Percentiles rank a stretch among this genome's conserved stretches.
Evolutionary conservation across 2,888 invertebrate species (phyloP).

Genomic region (Cephus pulcher): DNA sequence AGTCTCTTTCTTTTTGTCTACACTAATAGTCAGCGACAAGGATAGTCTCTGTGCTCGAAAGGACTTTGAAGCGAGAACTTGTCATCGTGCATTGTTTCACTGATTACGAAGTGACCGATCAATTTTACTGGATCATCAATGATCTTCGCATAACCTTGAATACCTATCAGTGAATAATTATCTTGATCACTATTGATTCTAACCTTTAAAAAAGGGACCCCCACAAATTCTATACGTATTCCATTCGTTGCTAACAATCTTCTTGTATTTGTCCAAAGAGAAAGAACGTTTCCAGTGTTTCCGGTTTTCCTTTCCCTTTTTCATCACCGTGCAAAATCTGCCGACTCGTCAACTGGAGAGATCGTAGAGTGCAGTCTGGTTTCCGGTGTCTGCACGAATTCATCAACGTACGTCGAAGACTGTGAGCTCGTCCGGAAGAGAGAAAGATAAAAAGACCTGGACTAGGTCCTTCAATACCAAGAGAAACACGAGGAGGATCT

Average conservation of each 20-base stretch:
- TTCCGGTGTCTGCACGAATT: not conserved
- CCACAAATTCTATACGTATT: not conserved
- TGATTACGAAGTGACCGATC: not conserved
- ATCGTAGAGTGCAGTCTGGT: not conserved
- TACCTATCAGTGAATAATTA: not conserved
- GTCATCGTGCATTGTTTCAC: not conserved
- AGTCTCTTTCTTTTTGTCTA: not conserved
- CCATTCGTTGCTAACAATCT: not conserved
- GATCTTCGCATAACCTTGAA: not conserved
- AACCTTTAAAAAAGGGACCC: not conserved
- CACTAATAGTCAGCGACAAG: not conserved
- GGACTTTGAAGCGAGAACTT: not conserved
- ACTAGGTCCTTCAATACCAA: not conserved
- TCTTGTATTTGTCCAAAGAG: not conserved
- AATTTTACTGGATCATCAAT: not conserved
- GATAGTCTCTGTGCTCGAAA: not conserved
- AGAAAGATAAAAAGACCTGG: not conserved
- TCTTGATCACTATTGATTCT: too few relatives aligned
- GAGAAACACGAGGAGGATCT: not conserved
- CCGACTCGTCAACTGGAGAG: not conserved
- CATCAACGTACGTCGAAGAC: not conserved
- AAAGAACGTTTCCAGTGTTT: not conserved
- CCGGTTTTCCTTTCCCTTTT: not conserved
- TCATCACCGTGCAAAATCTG: not conserved
- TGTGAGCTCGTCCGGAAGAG: not conserved